Conservation (phyloP, 2,888 invertebrate species). For the Hydroisotoma schaefferi region DNA sequence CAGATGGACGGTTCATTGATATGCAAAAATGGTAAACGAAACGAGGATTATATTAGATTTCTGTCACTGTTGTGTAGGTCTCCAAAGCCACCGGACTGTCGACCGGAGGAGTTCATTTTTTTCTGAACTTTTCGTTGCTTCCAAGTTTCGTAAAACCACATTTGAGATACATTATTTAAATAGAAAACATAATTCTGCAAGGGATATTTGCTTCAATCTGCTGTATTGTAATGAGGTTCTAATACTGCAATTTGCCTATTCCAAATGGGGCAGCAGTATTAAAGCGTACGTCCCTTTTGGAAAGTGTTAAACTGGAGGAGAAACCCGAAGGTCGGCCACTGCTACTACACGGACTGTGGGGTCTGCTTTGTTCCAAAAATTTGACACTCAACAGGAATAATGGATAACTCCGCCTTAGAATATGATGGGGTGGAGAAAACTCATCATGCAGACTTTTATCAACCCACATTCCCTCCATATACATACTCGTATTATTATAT, state of each 20-base stretch:
- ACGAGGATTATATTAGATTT: conserved; percentile 16
- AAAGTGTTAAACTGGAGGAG: not conserved
- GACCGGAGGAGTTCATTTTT: conserved; percentile 4
- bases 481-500: conserved; percentile 15
- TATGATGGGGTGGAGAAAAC: conserved; percentile 49
- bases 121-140: conserved; percentile 3
- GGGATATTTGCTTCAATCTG: no score
- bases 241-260: no score
- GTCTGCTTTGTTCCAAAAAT: conserved; percentile 48
- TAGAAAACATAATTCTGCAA: no score
- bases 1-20: conserved; percentile 48
- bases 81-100: conserved; percentile 7
- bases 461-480: conserved; percentile 28
- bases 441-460: conserved; percentile 45
- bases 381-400: conserved; percentile 49
- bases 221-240: no score
- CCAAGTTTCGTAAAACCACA: no score
- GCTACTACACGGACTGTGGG: no score
- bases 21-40: conserved; percentile 43
- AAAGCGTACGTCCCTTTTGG: not conserved
- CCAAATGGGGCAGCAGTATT: no score
- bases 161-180: no score
- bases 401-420: conserved; percentile 48
- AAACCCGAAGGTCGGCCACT: conserved; percentile 30
- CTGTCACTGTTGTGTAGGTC: not conserved